These are phyloP conservation scores for Galerucella pusilla DNA, from an alignment of 2,888 invertebrate genomes.

Conservation along the genomic window DNA sequence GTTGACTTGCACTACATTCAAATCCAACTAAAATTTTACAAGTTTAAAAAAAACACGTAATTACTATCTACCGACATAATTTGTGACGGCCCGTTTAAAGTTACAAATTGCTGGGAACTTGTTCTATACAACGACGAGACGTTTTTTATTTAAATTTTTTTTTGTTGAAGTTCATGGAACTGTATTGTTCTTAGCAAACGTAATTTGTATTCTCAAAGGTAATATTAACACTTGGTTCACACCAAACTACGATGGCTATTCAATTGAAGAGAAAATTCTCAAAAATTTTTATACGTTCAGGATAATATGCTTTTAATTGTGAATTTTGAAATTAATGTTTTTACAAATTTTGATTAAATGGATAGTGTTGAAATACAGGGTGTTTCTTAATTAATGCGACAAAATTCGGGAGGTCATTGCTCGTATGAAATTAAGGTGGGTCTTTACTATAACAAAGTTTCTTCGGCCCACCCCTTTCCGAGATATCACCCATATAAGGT, in stretches of 20 bases:
- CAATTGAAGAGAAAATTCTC: neutral
- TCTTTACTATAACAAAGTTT: too few species aligned
- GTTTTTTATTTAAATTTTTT: neutral
- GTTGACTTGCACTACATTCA: neutral
- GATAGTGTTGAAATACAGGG: too few species aligned
- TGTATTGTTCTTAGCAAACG: neutral
- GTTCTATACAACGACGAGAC: neutral
- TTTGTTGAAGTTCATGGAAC: neutral
- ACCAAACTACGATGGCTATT: neutral
- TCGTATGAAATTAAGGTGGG: too few species aligned
- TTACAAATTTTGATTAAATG: too few species aligned
- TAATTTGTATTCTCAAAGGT: neutral
- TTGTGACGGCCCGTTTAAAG: neutral
- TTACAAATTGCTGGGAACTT: neutral
- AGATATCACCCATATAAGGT: too few species aligned
- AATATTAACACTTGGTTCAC: neutral
- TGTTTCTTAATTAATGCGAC: too few species aligned
- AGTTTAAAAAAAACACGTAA: neutral
- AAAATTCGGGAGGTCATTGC: too few species aligned
- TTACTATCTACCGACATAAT: neutral
- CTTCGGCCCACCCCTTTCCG: too few species aligned
- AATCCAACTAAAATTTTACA: too few species aligned
- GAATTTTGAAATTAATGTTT: too few species aligned
- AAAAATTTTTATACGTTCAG: neutral
- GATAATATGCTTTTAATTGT: too few species aligned